Evolutionary conservation across 2,797 vertebrate species (phyloP).

Genomic region (Anas acuta): DNA sequence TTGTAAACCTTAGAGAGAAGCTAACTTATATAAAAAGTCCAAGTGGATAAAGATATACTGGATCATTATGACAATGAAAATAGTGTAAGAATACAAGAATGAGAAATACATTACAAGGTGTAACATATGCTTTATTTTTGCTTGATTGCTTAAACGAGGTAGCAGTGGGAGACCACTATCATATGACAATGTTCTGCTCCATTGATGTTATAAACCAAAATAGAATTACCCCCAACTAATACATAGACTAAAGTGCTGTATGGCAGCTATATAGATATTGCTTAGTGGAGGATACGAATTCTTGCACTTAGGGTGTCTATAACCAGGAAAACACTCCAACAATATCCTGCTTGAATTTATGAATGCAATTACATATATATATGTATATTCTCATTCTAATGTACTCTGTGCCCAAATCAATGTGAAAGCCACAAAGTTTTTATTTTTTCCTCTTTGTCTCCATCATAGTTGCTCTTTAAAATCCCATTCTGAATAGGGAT

Average conservation of each 20-base stretch:
- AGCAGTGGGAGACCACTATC: constrained; percentile 69
- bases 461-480: not conserved
- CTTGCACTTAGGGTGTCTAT: not conserved
- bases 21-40: constrained; percentile 71
- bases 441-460: not conserved
- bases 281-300: not conserved
- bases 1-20: constrained; percentile 61
- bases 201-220: constrained; percentile 67
- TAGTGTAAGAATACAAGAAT: constrained; percentile 72
- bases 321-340: not conserved
- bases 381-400: not conserved
- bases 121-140: constrained; percentile 77
- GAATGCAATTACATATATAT: not conserved
- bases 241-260: not conserved
- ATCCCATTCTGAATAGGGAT: not conserved
- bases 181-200: constrained; percentile 47
- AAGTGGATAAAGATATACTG: constrained; percentile 46
- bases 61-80: constrained; percentile 74
- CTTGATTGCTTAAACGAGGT: constrained; percentile 71
- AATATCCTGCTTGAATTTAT: not conserved
- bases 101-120: constrained; percentile 73
- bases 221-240: constrained; percentile 54
- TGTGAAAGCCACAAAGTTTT: not conserved
- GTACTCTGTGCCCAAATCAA: not conserved
- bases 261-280: not conserved